Conservation (phyloP, 2,797 vertebrate genomes). For the Onychomys torridus region DNA sequence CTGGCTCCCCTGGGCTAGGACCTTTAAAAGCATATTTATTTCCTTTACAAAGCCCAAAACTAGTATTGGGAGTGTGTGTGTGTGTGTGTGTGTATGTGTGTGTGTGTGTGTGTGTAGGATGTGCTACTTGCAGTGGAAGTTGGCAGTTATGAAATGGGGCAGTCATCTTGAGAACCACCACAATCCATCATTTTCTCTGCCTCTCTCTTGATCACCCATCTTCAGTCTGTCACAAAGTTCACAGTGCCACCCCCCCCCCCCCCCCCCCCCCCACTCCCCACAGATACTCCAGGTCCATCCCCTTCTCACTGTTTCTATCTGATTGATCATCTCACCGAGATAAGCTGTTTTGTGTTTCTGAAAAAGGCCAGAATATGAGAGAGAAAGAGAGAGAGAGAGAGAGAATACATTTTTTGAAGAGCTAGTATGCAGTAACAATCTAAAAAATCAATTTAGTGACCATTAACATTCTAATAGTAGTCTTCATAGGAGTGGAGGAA, state of each 20-base stretch:
- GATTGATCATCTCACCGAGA: neutral
- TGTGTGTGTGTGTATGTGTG: neutral
- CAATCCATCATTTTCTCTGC: fast-evolving
- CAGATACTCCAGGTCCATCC: fast-evolving
- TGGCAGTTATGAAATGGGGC: neutral
- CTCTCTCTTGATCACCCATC: too few relatives aligned
- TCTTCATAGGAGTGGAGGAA: neutral
- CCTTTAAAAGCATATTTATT: neutral
- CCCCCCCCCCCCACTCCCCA: neutral
- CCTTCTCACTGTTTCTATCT: neutral
- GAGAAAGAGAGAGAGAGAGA: too few relatives aligned
- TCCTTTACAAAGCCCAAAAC: neutral
- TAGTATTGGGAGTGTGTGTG: neutral
- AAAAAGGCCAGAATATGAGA: neutral
- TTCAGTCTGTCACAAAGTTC: neutral
- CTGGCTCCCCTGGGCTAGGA: neutral
- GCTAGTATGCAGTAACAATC: neutral
- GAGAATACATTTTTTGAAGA: neutral
- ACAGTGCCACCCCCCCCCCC: neutral
- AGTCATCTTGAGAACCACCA: neutral
- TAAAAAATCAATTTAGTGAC: neutral
- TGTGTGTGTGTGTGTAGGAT: neutral
- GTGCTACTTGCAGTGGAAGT: neutral
- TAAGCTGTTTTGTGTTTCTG: neutral
- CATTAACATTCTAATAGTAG: neutral